Evolutionary conservation across 2,888 invertebrate genomes (phyloP).

Genomic region (Sphinx pinastri): DNA sequence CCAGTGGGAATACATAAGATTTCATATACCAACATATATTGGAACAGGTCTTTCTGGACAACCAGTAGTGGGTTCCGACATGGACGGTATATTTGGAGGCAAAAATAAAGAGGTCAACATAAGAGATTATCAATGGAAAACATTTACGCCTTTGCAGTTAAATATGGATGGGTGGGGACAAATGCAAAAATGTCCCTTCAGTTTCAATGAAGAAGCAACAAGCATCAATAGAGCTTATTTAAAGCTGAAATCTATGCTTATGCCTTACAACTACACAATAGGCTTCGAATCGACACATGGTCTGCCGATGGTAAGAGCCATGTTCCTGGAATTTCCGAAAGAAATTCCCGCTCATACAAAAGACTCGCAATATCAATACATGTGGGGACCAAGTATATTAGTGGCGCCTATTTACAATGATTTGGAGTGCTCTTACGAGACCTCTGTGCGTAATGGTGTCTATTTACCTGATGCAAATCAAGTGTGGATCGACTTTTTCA

Average conservation of each 20-base stretch:
- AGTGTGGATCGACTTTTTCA: conserved; percentile 73
- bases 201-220: conserved; percentile 64
- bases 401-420: conserved; percentile 71
- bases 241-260: conserved; percentile 71
- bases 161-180: conserved; percentile 80
- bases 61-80: conserved; percentile 73
- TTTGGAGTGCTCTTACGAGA: conserved; percentile 37
- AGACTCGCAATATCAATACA: conserved; percentile 75
- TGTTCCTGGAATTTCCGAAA: conserved; percentile 72
- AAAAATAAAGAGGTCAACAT: conserved; percentile 63
- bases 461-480: conserved; percentile 66
- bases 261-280: conserved; percentile 76
- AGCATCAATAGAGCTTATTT: conserved; percentile 72
- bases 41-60: conserved; percentile 74
- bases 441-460: conserved; percentile 60
- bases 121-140: conserved; percentile 77
- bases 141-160: conserved; percentile 75
- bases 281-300: conserved; percentile 62
- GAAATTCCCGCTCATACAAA: conserved; percentile 60
- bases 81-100: conserved; percentile 76
- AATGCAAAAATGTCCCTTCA: conserved; percentile 70
- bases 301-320: conserved; percentile 73
- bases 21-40: conserved; percentile 76
- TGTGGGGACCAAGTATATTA: conserved; percentile 77
- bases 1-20: conserved; percentile 77